Evolutionary conservation across 2,113 vertebrate genomes (phyloP).

Genomic region (Rhinoderma darwinii): DNA sequence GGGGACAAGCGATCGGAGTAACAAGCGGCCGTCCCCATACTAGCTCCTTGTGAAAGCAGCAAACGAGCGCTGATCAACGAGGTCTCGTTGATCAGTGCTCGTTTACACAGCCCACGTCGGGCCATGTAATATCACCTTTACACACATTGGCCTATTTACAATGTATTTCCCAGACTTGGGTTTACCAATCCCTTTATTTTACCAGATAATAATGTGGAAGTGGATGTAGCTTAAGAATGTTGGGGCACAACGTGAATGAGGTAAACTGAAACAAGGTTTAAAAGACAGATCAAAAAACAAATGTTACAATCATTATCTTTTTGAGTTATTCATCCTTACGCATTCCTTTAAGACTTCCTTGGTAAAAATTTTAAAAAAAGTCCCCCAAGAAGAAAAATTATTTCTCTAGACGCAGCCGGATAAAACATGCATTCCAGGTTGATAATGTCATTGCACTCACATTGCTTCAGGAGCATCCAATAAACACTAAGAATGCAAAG

Average conservation of each 20-base stretch:
- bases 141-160: too few species aligned
- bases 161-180: too few species aligned
- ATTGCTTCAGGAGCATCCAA: conserved; percentile 26
- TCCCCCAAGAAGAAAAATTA: conserved; percentile 36
- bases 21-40: too few species aligned
- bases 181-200: too few species aligned
- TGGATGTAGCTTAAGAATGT: too few species aligned
- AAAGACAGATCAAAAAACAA: not conserved
- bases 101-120: too few species aligned
- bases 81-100: too few species aligned
- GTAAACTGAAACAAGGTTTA: not conserved
- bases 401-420: conserved; percentile 32
- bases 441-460: conserved; percentile 11
- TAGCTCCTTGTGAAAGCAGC: too few species aligned
- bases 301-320: conserved; percentile 6
- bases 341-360: conserved; percentile 25
- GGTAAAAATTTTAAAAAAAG: not conserved
- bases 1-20: too few species aligned
- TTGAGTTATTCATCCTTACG: not conserved
- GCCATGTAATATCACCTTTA: too few species aligned
- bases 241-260: not conserved
- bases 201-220: too few species aligned
- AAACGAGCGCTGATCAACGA: too few species aligned
- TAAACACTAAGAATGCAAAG: conserved; percentile 13
- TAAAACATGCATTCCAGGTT: conserved; percentile 16